Percentiles rank a stretch among this genome's conserved stretches.
Evolutionary conservation across 2,888 invertebrate genomes (phyloP).

Genomic region (Neoaliturus tenellus): DNA sequence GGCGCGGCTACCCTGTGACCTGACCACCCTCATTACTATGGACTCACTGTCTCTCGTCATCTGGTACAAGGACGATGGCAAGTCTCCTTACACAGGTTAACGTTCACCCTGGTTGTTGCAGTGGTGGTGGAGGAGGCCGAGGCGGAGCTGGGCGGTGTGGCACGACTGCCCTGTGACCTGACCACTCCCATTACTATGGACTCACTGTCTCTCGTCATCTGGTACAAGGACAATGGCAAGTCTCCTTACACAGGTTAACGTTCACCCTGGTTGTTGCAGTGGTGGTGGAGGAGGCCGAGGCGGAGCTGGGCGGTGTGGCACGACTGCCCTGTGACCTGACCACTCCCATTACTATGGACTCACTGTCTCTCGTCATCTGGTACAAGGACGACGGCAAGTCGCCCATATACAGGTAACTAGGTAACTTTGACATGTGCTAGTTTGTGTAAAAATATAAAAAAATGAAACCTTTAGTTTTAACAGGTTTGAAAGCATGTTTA

Average conservation of each 20-base stretch:
- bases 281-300: constrained; percentile 74
- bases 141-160: constrained; percentile 85
- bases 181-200: constrained; percentile 82
- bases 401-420: constrained; percentile 85
- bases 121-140: constrained; percentile 73
- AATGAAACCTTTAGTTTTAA: too few relatives aligned
- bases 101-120: constrained; percentile 61
- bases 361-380: constrained; percentile 88
- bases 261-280: constrained; percentile 63
- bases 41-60: constrained; percentile 87
- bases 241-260: constrained; percentile 84
- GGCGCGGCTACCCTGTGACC: constrained; percentile 86
- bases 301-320: constrained; percentile 85
- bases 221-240: constrained; percentile 86
- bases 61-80: constrained; percentile 87
- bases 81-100: constrained; percentile 83
- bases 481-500: too few relatives aligned
- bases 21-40: constrained; percentile 81
- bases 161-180: constrained; percentile 87
- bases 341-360: constrained; percentile 82
- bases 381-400: constrained; percentile 84
- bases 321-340: constrained; percentile 87
- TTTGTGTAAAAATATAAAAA: too few relatives aligned
- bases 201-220: constrained; percentile 86
- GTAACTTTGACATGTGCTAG: too few relatives aligned